Conservation (phyloP, 2,888 invertebrate genomes). For the Agrilus biguttatus region DNA sequence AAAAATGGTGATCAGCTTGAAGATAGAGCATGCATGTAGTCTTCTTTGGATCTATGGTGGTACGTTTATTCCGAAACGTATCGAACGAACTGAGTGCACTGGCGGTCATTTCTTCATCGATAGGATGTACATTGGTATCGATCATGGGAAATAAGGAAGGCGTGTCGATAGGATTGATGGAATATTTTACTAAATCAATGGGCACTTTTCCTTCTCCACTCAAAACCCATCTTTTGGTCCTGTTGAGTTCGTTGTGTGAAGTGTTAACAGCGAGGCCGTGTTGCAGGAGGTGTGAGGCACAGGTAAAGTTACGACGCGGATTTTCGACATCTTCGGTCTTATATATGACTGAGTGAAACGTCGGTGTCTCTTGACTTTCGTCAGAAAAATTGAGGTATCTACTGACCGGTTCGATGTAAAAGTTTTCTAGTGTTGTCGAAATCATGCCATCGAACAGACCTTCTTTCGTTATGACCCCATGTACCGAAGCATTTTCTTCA, state of each 20-base stretch:
- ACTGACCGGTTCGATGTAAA: constrained; percentile 69
- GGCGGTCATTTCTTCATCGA: constrained; percentile 24
- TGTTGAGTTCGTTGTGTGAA: constrained; percentile 18
- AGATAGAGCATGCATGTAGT: constrained; percentile 91
- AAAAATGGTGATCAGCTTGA: constrained; percentile 94
- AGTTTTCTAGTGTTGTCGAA: constrained; percentile 61
- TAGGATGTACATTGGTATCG: constrained; percentile 21
- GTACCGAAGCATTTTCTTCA: constrained; percentile 67
- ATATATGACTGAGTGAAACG: constrained; percentile 75
- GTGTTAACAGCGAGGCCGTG: constrained; percentile 25
- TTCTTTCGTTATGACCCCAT: constrained; percentile 73
- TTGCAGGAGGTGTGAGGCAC: constrained; percentile 25
- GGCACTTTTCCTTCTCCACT: constrained; percentile 41
- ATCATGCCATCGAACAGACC: constrained; percentile 86
- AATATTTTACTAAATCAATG: constrained; percentile 33
- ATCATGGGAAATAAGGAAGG: constrained; percentile 22
- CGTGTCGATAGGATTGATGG: constrained; percentile 35
- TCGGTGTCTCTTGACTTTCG: constrained; percentile 34
- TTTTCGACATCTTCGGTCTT: constrained; percentile 60
- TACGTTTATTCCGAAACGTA: constrained; percentile 46
- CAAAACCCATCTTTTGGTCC: constrained; percentile 52
- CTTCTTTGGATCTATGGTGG: constrained; percentile 69
- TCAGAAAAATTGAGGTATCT: constrained; percentile 40
- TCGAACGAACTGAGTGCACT: constrained; percentile 29
- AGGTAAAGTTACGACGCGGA: constrained; percentile 24